phyloP scores from a whole-genome alignment of 2,888 invertebrate species.

The Eupelmus urozonus region DNA sequence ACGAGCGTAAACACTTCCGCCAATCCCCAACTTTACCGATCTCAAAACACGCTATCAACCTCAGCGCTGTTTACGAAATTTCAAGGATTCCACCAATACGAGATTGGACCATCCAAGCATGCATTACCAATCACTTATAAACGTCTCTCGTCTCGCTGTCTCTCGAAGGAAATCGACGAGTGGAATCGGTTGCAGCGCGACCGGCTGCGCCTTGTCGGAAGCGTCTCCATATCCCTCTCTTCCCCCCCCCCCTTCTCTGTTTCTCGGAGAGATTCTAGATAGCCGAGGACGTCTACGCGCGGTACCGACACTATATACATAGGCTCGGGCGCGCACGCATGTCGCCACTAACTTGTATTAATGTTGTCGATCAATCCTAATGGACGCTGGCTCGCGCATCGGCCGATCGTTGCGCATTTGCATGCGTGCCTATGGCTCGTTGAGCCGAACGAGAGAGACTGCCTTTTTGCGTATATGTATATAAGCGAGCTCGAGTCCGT shows the following conservation, averaged over 20 bases:
- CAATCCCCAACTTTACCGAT: no score
- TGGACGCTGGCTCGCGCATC: conserved; percentile 71
- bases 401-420: conserved; percentile 68
- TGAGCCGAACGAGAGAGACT: conserved; percentile 7
- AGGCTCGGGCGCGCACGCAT: conserved; percentile 68
- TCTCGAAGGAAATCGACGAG: background rate
- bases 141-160: background rate
- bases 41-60: no score
- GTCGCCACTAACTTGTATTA: conserved; percentile 77
- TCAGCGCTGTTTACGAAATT: no score
- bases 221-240: background rate
- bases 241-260: conserved; percentile 31
- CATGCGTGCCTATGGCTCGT: conserved; percentile 61
- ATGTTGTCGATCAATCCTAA: conserved; percentile 76
- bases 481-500: background rate
- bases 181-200: background rate
- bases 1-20: no score
- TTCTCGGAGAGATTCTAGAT: conserved; percentile 56
- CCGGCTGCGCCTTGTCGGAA: background rate
- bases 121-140: no score
- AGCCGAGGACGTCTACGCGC: conserved; percentile 64
- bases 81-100: no score
- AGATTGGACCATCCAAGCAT: no score
- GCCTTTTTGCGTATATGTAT: background rate
- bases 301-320: no score